These are phyloP conservation scores for Drosophila histrio DNA, from an alignment of 2,888 invertebrate species.

Conservation along the genomic window DNA sequence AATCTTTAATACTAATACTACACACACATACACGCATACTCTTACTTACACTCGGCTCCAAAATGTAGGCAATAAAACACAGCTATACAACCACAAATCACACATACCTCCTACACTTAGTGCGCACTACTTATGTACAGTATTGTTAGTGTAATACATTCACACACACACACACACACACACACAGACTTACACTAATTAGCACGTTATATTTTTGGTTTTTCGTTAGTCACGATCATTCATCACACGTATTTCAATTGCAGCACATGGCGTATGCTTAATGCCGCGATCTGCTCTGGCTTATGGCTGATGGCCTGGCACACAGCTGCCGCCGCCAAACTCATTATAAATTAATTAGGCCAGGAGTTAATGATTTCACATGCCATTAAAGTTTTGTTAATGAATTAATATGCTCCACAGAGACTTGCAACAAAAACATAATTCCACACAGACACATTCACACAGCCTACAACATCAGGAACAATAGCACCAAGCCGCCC, in stretches of 20 bases:
- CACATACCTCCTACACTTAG: slow-evolving; percentile 14
- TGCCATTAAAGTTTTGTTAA: slow-evolving; percentile 70
- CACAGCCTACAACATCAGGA: slow-evolving; percentile 20
- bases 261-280: slow-evolving; percentile 50
- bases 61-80: slow-evolving; percentile 23
- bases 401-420: slow-evolving; percentile 55
- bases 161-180: slow-evolving; percentile 6
- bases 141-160: slow-evolving; percentile 12
- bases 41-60: slow-evolving; percentile 1
- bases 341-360: slow-evolving; percentile 73
- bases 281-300: slow-evolving; percentile 39
- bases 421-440: slow-evolving; percentile 33
- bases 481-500: slow-evolving; percentile 28
- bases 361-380: slow-evolving; percentile 74
- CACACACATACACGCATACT: neutral
- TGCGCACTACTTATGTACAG: slow-evolving; percentile 32
- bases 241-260: slow-evolving; percentile 33
- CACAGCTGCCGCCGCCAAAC: slow-evolving; percentile 59
- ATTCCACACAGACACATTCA: slow-evolving; percentile 16
- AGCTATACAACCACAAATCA: slow-evolving; percentile 9
- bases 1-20: slow-evolving; percentile 14
- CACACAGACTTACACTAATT: slow-evolving; percentile 7
- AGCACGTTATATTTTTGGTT: slow-evolving; percentile 31
- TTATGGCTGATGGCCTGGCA: slow-evolving; percentile 31
- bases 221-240: slow-evolving; percentile 49